phyloP scores from a whole-genome alignment of 1,140 invertebrate genomes.

The Papilio glaucus region DNA sequence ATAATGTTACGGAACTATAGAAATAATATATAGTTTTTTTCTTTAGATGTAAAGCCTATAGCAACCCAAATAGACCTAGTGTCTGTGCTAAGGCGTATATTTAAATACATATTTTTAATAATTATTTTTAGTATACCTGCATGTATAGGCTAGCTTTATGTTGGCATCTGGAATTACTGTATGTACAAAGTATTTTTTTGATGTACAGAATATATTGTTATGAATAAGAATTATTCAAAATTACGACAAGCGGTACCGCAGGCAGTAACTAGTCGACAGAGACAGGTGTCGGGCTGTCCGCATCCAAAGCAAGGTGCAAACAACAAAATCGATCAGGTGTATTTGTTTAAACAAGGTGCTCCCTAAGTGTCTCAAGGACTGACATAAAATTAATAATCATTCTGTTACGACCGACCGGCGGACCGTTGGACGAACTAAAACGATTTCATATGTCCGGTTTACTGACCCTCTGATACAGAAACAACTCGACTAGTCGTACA shows the following conservation, averaged over 20 bases:
- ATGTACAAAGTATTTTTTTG: too few species aligned
- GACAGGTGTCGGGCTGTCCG: conserved; percentile 49
- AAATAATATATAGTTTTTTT: too few species aligned
- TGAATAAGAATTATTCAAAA: conserved; percentile 7
- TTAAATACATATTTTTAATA: too few species aligned
- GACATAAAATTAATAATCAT: conserved; percentile 55
- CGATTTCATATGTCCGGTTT: not conserved
- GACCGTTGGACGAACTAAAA: not conserved
- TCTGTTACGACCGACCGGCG: not conserved
- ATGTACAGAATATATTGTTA: too few species aligned
- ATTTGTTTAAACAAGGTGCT: conserved; percentile 77
- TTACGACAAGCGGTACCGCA: conserved; percentile 37
- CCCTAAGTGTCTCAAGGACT: conserved; percentile 54
- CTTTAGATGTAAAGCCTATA: too few species aligned
- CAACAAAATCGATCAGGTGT: conserved; percentile 75
- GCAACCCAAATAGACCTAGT: too few species aligned
- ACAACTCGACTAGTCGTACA: not conserved
- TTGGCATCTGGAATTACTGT: too few species aligned
- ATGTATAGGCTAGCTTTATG: too few species aligned
- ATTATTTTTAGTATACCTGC: too few species aligned
- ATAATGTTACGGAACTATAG: too few species aligned
- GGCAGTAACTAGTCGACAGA: conserved; percentile 36
- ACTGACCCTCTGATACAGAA: not conserved
- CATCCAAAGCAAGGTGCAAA: conserved; percentile 75
- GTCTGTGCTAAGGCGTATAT: too few species aligned